A percentile compares a stretch with the other conserved stretches of the same genome.
Evolutionary conservation across 2,797 vertebrate genomes (phyloP).

Genomic region (Fistularia commersonii): DNA sequence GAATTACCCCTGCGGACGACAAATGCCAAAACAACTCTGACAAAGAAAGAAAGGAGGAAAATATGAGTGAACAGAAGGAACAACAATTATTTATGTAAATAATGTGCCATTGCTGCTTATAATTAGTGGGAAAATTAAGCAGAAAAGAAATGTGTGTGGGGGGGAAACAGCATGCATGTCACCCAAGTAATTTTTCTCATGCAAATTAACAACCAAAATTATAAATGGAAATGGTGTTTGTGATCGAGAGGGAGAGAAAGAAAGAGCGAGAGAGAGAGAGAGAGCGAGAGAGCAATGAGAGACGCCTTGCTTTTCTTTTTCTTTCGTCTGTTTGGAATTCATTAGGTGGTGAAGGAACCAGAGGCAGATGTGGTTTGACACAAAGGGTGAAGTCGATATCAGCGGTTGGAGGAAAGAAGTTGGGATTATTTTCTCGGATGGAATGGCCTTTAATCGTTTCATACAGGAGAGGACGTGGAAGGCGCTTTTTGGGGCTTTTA

Average conservation of each 20-base stretch:
- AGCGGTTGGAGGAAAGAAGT: slow-evolving; percentile 51
- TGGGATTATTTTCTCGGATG: slow-evolving; percentile 47
- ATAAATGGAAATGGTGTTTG: slow-evolving; percentile 96
- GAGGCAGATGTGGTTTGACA: slow-evolving; percentile 78
- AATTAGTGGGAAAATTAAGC: slow-evolving; percentile 89
- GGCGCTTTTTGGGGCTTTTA: not conserved
- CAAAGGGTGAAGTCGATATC: slow-evolving; percentile 66
- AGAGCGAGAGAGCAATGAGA: slow-evolving; percentile 64
- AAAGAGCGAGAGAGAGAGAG: slow-evolving; percentile 70
- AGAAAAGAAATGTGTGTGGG: slow-evolving; percentile 60
- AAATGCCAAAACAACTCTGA: slow-evolving; percentile 78
- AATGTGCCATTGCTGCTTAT: slow-evolving; percentile 99
- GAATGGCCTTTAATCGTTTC: slow-evolving; percentile 14
- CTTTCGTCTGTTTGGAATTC: slow-evolving; percentile 82
- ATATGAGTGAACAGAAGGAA: slow-evolving; percentile 94
- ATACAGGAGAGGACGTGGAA: slow-evolving; percentile 20
- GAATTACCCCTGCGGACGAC: slow-evolving; percentile 70
- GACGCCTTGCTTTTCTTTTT: slow-evolving; percentile 62
- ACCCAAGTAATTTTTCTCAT: slow-evolving; percentile 96
- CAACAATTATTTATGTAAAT: slow-evolving; percentile 99
- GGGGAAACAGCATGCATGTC: slow-evolving; percentile 87
- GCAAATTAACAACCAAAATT: slow-evolving; percentile 98
- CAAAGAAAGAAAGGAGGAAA: slow-evolving; percentile 73
- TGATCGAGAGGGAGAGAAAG: slow-evolving; percentile 71
- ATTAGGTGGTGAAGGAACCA: slow-evolving; percentile 73